phyloP scores from a whole-genome alignment of 2,113 vertebrate species.

The Larimichthys crocea region DNA sequence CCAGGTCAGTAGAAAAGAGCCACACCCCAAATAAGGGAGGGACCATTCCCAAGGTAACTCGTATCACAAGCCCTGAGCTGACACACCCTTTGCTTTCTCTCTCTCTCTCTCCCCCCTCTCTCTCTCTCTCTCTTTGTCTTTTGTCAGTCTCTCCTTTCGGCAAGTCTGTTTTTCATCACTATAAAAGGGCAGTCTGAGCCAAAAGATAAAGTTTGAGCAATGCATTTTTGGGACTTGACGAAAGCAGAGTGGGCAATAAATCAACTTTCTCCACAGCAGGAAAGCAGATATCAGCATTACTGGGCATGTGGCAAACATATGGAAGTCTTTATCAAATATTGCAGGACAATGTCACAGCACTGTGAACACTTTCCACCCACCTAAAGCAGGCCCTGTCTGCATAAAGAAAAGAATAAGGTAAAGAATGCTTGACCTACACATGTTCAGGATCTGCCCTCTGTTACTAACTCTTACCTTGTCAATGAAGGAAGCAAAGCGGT shows the following conservation, averaged over 20 bases:
- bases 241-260: slow-evolving; percentile 24
- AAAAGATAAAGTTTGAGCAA: slow-evolving; percentile 37
- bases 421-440: background rate
- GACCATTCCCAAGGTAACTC: slow-evolving; percentile 80
- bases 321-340: slow-evolving; percentile 9
- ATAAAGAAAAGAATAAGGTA: background rate
- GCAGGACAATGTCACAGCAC: slow-evolving; percentile 34
- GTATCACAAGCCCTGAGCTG: slow-evolving; percentile 69
- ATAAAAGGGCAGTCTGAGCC: slow-evolving; percentile 55
- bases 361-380: background rate
- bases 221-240: slow-evolving; percentile 45
- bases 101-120: background rate
- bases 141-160: slow-evolving; percentile 26
- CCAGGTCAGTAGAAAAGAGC: slow-evolving; percentile 51
- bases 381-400: background rate
- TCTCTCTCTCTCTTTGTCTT: background rate
- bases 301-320: slow-evolving; percentile 63
- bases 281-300: slow-evolving; percentile 32
- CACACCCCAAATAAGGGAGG: slow-evolving; percentile 76
- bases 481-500: slow-evolving; percentile 90
- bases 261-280: slow-evolving; percentile 40
- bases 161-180: slow-evolving; percentile 69
- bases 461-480: slow-evolving; percentile 89
- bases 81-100: slow-evolving; percentile 81
- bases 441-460: background rate